Evolutionary conservation across 1,140 invertebrate species (phyloP), one percentile per base, ranked within the genome.

Genomic region (Lepeophtheirus salmonis): DNA sequence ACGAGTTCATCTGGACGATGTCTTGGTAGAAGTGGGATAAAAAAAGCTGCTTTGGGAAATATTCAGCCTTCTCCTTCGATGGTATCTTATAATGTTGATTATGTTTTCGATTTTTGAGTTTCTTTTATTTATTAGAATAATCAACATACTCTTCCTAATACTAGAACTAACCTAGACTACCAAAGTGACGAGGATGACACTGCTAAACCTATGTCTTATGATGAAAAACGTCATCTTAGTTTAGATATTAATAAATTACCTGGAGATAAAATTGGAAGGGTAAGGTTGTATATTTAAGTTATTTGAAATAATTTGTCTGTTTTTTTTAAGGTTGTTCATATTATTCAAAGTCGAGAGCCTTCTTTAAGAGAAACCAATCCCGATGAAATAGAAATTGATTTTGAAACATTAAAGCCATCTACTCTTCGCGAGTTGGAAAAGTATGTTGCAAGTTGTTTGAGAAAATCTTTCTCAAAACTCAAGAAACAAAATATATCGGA

Each of bases 341-440:
- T 59, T 22, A 59, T 59, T 16, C 57, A 98, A 72, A 89, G 86
- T 61, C 78, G 94, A 68, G 95, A 98, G 70, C 90, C 92, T 61
- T 95, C 91, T 63, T 76, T 97, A 64, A 79, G 92, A 68, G 94
- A 97, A 76, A 97, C 94, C 2, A 98, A 98, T 78, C 94, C 94
- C 23, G 94, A 99, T 75, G 96, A 99, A 76, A 97, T 98, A 65
- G 95, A 98, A 78, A 99, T 99, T 66, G 96, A 99, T 73, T 98
- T 99, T 74, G 96, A 98, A 77, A 97, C 92, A 2, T 74, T 99
- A 64, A 97, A 98, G 73, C 92, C 94, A 62, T 96, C 91, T 52
- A 99, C 96, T 48, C 75, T 99, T 58, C 78, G 95, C 66, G 94
- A 98, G 76, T 76, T 99, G 66, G 95, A 99, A 76, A 84, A 83